phyloP scores from a whole-genome alignment of 2,888 invertebrate genomes.

The Crioceris asparagi region DNA sequence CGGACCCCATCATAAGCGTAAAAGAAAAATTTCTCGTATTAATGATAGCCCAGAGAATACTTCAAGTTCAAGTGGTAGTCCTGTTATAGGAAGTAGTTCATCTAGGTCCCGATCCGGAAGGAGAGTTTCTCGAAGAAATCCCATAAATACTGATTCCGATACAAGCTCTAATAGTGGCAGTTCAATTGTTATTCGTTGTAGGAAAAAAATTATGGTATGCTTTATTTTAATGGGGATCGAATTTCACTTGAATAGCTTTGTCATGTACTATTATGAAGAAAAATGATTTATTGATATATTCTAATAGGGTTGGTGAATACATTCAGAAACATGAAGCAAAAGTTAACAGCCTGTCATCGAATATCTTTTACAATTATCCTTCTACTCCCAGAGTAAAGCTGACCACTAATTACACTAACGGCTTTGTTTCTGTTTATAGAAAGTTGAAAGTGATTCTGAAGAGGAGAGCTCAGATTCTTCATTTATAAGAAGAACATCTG shows the following conservation, averaged over 20 bases:
- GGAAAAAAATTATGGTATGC: slow-evolving; percentile 22
- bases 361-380: no score
- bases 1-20: slow-evolving; percentile 24
- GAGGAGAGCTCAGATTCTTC: slow-evolving; percentile 22
- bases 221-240: not conserved
- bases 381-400: no score
- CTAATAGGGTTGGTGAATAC: no score
- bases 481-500: slow-evolving; percentile 18
- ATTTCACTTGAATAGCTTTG: no score
- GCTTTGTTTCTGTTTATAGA: slow-evolving; percentile 36
- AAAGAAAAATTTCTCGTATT: slow-evolving; percentile 23
- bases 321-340: no score
- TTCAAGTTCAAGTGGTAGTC: slow-evolving; percentile 21
- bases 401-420: slow-evolving; percentile 2
- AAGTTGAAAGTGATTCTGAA: slow-evolving; percentile 42
- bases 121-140: slow-evolving; percentile 10
- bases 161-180: slow-evolving; percentile 18
- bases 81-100: slow-evolving; percentile 16
- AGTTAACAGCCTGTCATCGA: no score
- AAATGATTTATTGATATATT: no score
- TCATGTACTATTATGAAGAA: no score
- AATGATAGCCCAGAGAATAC: slow-evolving; percentile 23
- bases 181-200: slow-evolving; percentile 18
- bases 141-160: slow-evolving; percentile 29
- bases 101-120: slow-evolving; percentile 1